Conservation (phyloP, 2,888 invertebrate genomes). For the Nymphalis urticae region DNA sequence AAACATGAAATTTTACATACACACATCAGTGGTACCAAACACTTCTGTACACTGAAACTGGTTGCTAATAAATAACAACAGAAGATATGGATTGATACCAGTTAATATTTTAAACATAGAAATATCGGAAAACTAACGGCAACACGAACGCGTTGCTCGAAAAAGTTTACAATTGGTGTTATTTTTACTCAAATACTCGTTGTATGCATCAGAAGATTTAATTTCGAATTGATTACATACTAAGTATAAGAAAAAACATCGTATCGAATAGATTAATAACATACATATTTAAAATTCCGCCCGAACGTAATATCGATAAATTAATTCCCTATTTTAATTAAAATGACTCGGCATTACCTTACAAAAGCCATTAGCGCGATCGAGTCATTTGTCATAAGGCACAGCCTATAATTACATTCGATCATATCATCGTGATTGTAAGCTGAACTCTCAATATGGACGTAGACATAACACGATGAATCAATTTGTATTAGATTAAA, state of each 20-base stretch:
- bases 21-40: too few relatives aligned
- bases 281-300: constrained; percentile 4
- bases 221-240: background rate
- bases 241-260: background rate
- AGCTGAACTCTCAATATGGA: constrained; percentile 27
- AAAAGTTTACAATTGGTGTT: background rate
- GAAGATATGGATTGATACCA: too few relatives aligned
- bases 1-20: too few relatives aligned
- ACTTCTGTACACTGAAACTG: too few relatives aligned
- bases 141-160: too few relatives aligned
- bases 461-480: constrained; percentile 29
- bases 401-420: constrained; percentile 31
- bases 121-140: too few relatives aligned
- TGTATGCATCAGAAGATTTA: background rate
- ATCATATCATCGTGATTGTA: constrained; percentile 22
- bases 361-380: constrained; percentile 31
- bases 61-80: too few relatives aligned
- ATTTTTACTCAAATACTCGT: background rate
- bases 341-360: constrained; percentile 26
- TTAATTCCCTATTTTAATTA: constrained; percentile 32
- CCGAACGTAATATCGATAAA: constrained; percentile 11
- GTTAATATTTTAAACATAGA: too few relatives aligned
- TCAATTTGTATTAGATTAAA: constrained; percentile 24
- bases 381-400: constrained; percentile 35
- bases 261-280: background rate